Evolutionary conservation across 2,888 invertebrate species (phyloP), one percentile per base, ranked within the genome.

Genomic region (Zygogramma bicolorata): DNA sequence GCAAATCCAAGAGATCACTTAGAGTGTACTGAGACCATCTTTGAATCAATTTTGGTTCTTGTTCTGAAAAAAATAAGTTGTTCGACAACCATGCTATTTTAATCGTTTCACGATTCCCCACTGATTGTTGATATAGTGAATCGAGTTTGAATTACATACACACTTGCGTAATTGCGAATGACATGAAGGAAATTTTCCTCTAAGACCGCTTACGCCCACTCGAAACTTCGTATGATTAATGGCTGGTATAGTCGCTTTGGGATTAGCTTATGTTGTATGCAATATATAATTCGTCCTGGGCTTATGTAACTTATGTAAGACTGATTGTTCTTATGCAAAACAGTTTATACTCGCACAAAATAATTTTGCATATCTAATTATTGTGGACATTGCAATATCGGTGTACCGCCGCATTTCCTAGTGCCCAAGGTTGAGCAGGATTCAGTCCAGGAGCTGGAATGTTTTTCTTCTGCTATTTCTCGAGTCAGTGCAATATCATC

Each of bases 321-420:
- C 27, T 68, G 72, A 68, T 72, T 68, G 72, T 72, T 68, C 65
- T n/a, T 65, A 68, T 72, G 68, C 65, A 68, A 72, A 72, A 68
- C 31, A 22, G 18, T 40, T 22, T 31, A 72, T 63, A 72, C 72
- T 68, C 68, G 61, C 59, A 68, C 68, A 42, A 72, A 72, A 72
- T 72, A 72, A 72, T 68, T 72, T 68, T 68, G 49, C 68, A 70
- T 70, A 74, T 68, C 61, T 74, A 71, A 74, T 74, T 67, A 70
- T 61, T 58, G 57, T 68, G 67, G 68, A 61, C 68, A 65, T 65
- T 60, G 22, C 42, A 42, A 27, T 42, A 62, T 62, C 62, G 20
- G 27, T 34, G 13, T 60, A 60, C 58, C 63, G 63, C 8, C 65
- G 65, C 65, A 70, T 67, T 74, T 74, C 70, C 70, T 63, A 49